Evolutionary conservation across 2,113 vertebrate genomes (phyloP), one percentile per base, ranked within the genome.

Genomic region (Motacilla tschutschensis): DNA sequence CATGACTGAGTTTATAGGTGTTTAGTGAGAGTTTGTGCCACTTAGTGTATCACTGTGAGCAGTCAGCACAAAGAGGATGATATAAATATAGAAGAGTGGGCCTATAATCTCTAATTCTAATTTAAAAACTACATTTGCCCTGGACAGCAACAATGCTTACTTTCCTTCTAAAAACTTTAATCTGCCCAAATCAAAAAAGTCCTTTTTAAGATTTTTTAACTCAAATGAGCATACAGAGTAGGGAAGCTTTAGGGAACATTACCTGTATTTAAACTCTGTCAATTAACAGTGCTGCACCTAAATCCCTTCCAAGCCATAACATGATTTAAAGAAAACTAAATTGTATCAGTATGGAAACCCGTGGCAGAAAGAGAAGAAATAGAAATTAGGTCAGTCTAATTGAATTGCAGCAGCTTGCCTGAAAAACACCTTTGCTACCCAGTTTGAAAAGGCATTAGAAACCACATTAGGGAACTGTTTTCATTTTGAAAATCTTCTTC

Each of bases 21-120:
- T 88, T 90, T 44, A 48, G 78, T 55, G 67, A 86, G 63, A 70
- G 13, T 43, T 70, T 67, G 41, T 82, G 46, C 29, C 57, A 53
- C 53, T 87, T 53, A n/a, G 6, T 44, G 38, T 54, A 25, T 47
- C 67, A 62, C 51, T 38, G 50, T 41, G 62, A 82, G 57, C 67
- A 92, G 57, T 64, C 78, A 90, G 66, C 57, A 85, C 67, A 82
- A 75, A 90, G 84, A 64, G 44, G 79, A 77, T n/a, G 1, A 50
- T 29, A 65, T 29, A 79, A 76, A 92, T 63, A 59, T 1, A 85
- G n/a, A 72, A 50, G 28, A 86, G 24, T 41, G 28, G 54, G 36
- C 36, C 79, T 81, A 40, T 21, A 91, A 71, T 46, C 25, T 79
- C 67, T 38, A 41, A 14, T 59, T 38, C 22, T 65, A 63, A 76